Percentiles rank a stretch among this genome's conserved stretches.
Conservation (phyloP, 2,797 vertebrate species). For the Malacoraja senta region DNA sequence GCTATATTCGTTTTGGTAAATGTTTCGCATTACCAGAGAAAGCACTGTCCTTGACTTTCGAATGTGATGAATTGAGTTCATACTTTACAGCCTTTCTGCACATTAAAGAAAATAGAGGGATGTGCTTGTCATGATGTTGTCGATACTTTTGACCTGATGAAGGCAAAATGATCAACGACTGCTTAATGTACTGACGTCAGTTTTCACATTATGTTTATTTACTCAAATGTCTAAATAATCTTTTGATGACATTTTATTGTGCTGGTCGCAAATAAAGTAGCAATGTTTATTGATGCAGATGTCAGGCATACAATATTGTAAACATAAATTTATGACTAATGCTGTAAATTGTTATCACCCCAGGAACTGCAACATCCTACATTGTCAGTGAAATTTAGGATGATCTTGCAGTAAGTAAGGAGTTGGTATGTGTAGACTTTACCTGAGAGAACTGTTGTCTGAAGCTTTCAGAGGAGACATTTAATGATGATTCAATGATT, state of each 20-base stretch:
- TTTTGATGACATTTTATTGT: constrained; percentile 21
- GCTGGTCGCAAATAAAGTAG: neutral
- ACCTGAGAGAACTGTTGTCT: neutral
- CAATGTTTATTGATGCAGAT: neutral
- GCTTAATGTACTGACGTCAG: constrained; percentile 18
- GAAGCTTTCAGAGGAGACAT: neutral
- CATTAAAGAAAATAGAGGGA: neutral
- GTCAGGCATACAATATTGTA: neutral
- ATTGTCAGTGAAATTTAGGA: neutral
- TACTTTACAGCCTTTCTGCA: constrained; percentile 1
- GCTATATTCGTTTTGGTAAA: neutral
- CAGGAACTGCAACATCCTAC: constrained; percentile 17
- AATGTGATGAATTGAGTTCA: constrained; percentile 12
- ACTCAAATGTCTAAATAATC: constrained; percentile 11
- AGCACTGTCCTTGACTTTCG: neutral
- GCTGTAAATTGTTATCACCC: constrained; percentile 12
- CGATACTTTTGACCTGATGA: constrained; percentile 21
- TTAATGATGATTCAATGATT: no score
- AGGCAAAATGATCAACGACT: constrained; percentile 8
- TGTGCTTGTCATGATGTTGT: neutral
- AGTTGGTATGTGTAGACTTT: neutral
- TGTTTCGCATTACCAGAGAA: neutral
- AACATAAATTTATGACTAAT: neutral
- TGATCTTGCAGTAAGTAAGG: neutral
- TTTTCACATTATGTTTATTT: neutral